Base-by-base conservation (phyloP, 2,888 invertebrate species). In the Orchestes rusci region DNA sequence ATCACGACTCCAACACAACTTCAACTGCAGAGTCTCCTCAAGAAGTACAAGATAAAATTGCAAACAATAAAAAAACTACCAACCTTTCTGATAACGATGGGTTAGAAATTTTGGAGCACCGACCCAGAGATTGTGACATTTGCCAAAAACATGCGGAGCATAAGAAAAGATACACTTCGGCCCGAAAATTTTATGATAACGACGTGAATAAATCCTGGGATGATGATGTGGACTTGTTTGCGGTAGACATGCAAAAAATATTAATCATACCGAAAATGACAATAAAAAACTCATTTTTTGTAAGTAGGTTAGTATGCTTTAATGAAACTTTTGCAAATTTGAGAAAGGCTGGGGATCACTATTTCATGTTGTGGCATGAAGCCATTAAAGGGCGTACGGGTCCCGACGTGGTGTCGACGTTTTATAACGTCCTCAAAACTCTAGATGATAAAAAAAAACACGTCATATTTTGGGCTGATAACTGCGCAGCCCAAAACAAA, bases 141-240 rank as follows among this genome's bases (percentile, higher is more conserved):
- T 39, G 29, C 18, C 13, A 37, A 35, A 35, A 35, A 35, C 13
- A 35, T 16, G n/a, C 3, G 12, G n/a, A 35, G 7, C 46, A 42
- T 29, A 41, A 46, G 28, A 31, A 17, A 47, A 47, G 43, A 47
- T 47, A 47, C 16, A 43, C 43, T n/a, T 33, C 33, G 4, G 47
- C 47, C 8, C 32, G 47, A 8, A 39, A 33, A 39, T 16, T 17
- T 17, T 47, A 47, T 43, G 43, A 47, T 4, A 3, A 34, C 29
- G 39, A 43, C 31, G 47, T 46, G 15, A 39, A 16, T 39, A 43
- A 43, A 12, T 19, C 28, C 10, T 47, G 47, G 43, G 43, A 39
- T 13, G 35, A 47, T 39, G 16, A 23, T 23, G 28, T 41, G n/a
- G 41, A 34, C 5, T 41, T 41, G 18, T 19, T 36, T 31, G 37